Percentiles rank a stretch among this genome's conserved stretches.
phyloP scores from a whole-genome alignment of 53 echinoderm and acorn worm species.

The Henricia sp. region DNA sequence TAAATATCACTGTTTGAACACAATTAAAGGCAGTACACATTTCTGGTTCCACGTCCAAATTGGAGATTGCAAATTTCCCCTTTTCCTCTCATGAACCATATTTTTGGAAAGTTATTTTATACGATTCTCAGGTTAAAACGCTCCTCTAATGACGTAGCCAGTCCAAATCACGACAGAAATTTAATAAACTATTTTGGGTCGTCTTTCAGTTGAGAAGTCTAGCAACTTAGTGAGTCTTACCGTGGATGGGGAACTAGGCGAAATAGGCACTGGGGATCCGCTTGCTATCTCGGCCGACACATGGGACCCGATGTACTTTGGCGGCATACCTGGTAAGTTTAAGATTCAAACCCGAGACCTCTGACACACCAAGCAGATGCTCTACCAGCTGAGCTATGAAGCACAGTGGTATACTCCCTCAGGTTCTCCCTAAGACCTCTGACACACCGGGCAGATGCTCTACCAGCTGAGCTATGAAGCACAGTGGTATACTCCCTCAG shows the following conservation, averaged over 20 bases:
- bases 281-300: slow-evolving; percentile 78
- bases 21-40: too few relatives aligned
- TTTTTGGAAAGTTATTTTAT: too few relatives aligned
- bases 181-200: background rate
- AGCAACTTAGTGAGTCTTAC: background rate
- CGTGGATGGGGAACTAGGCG: slow-evolving; percentile 13
- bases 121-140: too few relatives aligned
- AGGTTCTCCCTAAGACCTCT: too few relatives aligned
- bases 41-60: background rate
- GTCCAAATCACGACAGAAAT: too few relatives aligned
- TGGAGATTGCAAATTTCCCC: background rate
- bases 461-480: too few relatives aligned
- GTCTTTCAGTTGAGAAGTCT: background rate
- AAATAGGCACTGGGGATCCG: background rate
- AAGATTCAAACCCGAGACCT: background rate
- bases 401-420: too few relatives aligned
- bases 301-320: slow-evolving; percentile 79
- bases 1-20: too few relatives aligned
- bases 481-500: too few relatives aligned
- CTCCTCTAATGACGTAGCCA: too few relatives aligned
- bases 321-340: slow-evolving; percentile 88
- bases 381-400: background rate
- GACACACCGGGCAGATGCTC: too few relatives aligned
- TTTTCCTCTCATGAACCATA: too few relatives aligned
- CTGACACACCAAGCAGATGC: background rate